Conservation (phyloP, 1,140 invertebrate genomes). For the Coptotermes formosanus region DNA sequence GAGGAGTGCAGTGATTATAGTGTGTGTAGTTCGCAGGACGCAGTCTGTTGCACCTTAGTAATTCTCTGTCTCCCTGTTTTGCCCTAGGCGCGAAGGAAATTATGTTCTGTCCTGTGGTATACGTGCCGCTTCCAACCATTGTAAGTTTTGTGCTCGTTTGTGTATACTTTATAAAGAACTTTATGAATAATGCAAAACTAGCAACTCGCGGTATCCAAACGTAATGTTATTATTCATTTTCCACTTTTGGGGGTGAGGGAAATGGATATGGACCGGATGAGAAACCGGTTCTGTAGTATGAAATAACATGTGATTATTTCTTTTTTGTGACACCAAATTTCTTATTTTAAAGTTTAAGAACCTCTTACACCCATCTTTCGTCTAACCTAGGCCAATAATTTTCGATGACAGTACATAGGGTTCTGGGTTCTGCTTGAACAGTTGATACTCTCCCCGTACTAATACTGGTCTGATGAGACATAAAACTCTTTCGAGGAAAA, state of each 20-base stretch:
- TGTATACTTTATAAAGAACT: background rate
- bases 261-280: background rate
- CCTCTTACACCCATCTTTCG: background rate
- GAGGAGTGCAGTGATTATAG: background rate
- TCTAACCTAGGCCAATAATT: background rate
- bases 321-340: background rate
- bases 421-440: too few species aligned
- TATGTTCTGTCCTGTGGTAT: background rate
- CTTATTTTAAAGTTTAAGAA: background rate
- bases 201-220: background rate
- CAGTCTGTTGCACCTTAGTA: background rate
- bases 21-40: background rate
- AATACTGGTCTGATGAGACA: background rate
- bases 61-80: too few species aligned
- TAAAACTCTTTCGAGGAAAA: too few species aligned
- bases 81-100: background rate
- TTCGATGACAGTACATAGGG: background rate
- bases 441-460: background rate
- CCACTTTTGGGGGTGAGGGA: background rate
- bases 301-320: background rate
- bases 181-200: slow-evolving; percentile 8
- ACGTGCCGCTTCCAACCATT: background rate
- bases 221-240: slow-evolving; percentile 1
- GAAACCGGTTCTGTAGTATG: background rate
- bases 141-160: background rate